Evolutionary conservation across 92 coral and sea anemone species (phyloP).

Genomic region (Porites lobata): DNA sequence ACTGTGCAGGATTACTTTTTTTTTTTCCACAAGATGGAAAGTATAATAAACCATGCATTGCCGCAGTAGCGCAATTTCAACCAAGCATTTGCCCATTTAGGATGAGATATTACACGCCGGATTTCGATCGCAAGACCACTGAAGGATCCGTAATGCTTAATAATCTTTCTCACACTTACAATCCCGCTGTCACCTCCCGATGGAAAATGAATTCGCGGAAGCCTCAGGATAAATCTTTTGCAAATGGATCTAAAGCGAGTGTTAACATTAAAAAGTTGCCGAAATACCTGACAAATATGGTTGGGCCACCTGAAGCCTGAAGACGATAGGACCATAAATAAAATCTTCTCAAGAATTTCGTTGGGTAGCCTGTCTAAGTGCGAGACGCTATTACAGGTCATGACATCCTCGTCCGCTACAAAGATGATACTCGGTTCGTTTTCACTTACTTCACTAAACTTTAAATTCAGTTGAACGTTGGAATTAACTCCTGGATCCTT

Average conservation of each 20-base stretch:
- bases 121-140: constrained; percentile 36
- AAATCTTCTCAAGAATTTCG: constrained; percentile 44
- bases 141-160: constrained; percentile 34
- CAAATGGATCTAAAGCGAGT: constrained; percentile 17
- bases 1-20: not conserved
- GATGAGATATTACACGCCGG: constrained; percentile 12
- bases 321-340: constrained; percentile 38
- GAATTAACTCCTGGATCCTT: too few species aligned
- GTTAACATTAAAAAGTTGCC: constrained; percentile 15
- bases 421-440: constrained; percentile 5
- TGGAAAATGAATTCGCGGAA: constrained; percentile 40
- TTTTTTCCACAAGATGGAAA: constrained; percentile 26
- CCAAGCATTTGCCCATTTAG: constrained; percentile 38
- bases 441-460: too few species aligned
- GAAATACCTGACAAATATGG: constrained; percentile 17
- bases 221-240: constrained; percentile 24
- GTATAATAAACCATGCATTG: constrained; percentile 29
- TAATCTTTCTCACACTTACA: constrained; percentile 39
- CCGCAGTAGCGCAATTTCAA: not conserved
- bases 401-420: constrained; percentile 13
- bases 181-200: constrained; percentile 31
- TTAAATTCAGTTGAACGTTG: too few species aligned
- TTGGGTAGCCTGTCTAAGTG: constrained; percentile 39
- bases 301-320: constrained; percentile 32
- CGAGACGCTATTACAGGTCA: not conserved